Evolutionary conservation across 1,140 invertebrate species (phyloP), one percentile per base, ranked within the genome.

Genomic region (Pararge aegeria): DNA sequence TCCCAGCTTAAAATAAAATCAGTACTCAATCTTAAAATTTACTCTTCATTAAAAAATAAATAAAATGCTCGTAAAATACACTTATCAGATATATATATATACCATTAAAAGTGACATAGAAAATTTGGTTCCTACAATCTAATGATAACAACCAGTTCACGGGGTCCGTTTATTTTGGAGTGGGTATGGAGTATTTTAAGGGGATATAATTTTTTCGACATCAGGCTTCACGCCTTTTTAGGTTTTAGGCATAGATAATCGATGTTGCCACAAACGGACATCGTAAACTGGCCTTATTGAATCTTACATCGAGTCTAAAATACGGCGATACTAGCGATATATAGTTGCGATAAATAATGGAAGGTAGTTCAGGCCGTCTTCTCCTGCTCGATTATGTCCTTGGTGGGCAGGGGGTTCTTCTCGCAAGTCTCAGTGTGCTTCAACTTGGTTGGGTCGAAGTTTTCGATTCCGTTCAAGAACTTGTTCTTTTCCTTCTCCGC

Each of bases 381-480:
- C 83, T 94, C 94, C 83, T 94, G 93, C 69, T 94, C 94, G 73
- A 94, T 94, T 63, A 92, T 90, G 89, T 95, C 95, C 93, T 96
- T 95, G 79, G 95, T 96, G 70, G 96, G 96, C 77, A 98, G 92
- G 52, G 94, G 94, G 91, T 97, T 97, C 90, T 97, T 97, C 87
- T 97, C 96, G 76, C 94, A 94, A 49, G 96, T 97, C 90, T 97
- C 95, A 42, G 96, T 95, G 78, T 95, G 96, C 89, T 97, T 97
- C 90, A 98, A 85, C 87, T 96, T 96, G 62, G 91, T 93, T 21
- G 94, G 90, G 91, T 97, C 94, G 83, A 97, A 97, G 80, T 95
- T 95, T 89, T 97, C 96, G 75, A 98, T 97, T 66, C 96, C 96
- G 75, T 95, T 95, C 68, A 97, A 93, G 65, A 97, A 92, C 71